Base-by-base conservation (phyloP, 1,140 invertebrate genomes). In the Procambarus virginalis region DNA sequence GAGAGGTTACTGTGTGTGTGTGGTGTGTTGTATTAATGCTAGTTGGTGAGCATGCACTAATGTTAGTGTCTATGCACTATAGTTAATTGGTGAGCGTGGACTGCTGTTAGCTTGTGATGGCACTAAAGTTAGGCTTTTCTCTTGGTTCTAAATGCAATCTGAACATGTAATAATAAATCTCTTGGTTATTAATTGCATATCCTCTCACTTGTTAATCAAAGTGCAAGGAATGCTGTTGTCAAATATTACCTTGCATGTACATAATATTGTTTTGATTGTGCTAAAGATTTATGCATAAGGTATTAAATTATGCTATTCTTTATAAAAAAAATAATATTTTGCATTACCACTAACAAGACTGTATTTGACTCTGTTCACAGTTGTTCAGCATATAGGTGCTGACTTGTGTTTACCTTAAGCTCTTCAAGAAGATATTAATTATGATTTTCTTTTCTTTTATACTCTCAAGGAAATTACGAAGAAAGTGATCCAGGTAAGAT, bases 401-500 rank as follows among this genome's bases (percentile, higher is more conserved):
- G 22, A 34, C n/a, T 34, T 3, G 34, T 68, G 68, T 73, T 73
- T 73, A 34, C 68, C 22, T 73, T 34, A 73, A 73, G 14, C 68
- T 34, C 68, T 20, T 73, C 22, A 22, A 8, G n/a, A 73, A 73
- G 68, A 85, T 84, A 85, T 84, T 81, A 73, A 64, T 78, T 83
- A 46, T 73, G 64, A 34, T 73, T 89, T 89, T 76, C 51, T 55
- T 83, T 84, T 89, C 49, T 76, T 64, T 76, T 76, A 78, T 84
- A 75, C 81, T 78, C 73, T 51, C 73, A 83, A 89, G 87, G 87
- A 89, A 84, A 20, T 78, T 20, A 68, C 87, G 73, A 89, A 89
- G 87, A 89, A 77, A 84, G 81, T 89, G 8, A 89, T 83, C n/a
- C 87, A 89, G 87, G 87, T 89, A 84, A 89, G 87, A 49, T 64